Evolutionary conservation across 2,797 vertebrate species (phyloP).

Genomic region (Pipistrellus nathusii): DNA sequence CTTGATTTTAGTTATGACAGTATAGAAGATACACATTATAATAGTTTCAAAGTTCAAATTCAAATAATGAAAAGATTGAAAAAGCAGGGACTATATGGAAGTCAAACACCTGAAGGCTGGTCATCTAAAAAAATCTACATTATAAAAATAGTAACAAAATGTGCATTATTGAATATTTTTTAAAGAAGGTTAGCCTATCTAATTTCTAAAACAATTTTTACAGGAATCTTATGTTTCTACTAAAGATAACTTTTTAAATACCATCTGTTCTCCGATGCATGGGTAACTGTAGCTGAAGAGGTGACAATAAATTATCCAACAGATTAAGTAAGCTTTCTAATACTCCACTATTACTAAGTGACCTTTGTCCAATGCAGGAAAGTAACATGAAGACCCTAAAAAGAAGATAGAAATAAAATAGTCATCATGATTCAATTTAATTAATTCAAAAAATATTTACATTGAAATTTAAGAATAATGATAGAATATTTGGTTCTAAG

Average conservation of each 20-base stretch:
- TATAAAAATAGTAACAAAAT: slow-evolving; percentile 36
- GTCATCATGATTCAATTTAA: not conserved
- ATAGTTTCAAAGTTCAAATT: not conserved
- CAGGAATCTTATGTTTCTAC: not conserved
- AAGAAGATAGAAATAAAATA: slow-evolving; percentile 15
- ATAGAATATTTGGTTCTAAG: not conserved
- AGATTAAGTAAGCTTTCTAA: slow-evolving; percentile 98
- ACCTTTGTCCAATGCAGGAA: slow-evolving; percentile 99
- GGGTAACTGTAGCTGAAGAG: slow-evolving; percentile 94
- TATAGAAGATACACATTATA: not conserved
- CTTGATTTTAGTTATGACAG: not conserved
- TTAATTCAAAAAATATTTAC: slow-evolving; percentile 5
- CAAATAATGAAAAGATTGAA: slow-evolving; percentile 29
- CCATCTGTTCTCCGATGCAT: slow-evolving; percentile 94
- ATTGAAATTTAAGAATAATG: not conserved
- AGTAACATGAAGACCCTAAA: slow-evolving; percentile 98
- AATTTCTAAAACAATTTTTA: not conserved
- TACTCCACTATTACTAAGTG: slow-evolving; percentile 98
- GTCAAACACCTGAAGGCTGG: not conserved
- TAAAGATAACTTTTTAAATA: slow-evolving; percentile 82
- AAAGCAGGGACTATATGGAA: not conserved
- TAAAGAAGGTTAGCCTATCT: not conserved
- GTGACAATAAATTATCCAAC: slow-evolving; percentile 95
- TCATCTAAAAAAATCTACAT: not conserved
- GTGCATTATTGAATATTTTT: not conserved